Conservation (phyloP, 1,140 invertebrate species). For the Leptopilina boulardi region DNA sequence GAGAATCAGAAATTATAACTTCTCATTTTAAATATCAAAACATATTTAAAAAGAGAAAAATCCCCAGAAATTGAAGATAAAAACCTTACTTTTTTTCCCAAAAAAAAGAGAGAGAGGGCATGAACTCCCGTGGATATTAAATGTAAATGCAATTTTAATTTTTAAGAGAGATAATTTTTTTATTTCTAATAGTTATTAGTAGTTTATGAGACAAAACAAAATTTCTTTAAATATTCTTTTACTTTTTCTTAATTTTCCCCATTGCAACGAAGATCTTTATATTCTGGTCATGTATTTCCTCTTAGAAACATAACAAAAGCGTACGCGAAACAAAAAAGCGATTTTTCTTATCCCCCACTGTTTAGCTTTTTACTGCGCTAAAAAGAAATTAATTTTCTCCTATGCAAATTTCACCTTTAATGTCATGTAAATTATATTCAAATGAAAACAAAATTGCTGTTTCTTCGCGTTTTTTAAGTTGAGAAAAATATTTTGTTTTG, state of each 20-base stretch:
- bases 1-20: neutral
- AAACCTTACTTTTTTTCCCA: neutral
- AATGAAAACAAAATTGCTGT: too few species aligned
- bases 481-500: too few species aligned
- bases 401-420: neutral
- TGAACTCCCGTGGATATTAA: too few species aligned
- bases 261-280: neutral
- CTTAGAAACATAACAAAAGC: conserved; percentile 13
- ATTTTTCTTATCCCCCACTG: neutral
- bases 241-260: neutral
- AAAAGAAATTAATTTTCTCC: neutral
- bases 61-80: neutral
- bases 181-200: neutral
- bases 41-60: neutral
- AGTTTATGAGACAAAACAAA: neutral
- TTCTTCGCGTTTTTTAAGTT: too few species aligned
- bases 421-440: too few species aligned
- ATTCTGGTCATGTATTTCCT: conserved; percentile 9
- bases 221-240: neutral
- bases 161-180: neutral
- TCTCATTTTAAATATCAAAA: neutral
- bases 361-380: neutral
- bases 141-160: neutral
- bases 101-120: too few species aligned
- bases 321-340: neutral